phyloP scores from a whole-genome alignment of 2,888 invertebrate genomes.

The Bugula neritina region DNA sequence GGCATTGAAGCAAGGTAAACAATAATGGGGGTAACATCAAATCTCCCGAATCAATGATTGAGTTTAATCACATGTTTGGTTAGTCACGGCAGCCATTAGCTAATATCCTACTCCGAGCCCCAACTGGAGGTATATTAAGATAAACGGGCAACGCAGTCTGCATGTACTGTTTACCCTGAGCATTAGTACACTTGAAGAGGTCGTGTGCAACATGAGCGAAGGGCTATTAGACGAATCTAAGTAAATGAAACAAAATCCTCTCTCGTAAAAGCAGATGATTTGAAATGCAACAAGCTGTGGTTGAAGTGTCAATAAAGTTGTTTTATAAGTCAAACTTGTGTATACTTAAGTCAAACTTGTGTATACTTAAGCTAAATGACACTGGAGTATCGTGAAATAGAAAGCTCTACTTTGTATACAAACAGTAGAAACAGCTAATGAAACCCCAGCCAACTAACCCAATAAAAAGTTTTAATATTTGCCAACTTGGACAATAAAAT shows the following conservation, averaged over 20 bases:
- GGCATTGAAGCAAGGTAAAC: neutral
- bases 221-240: slow-evolving; percentile 22
- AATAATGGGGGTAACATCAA: slow-evolving; percentile 8
- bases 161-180: slow-evolving; percentile 6
- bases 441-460: slow-evolving; percentile 14
- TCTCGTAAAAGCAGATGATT: neutral
- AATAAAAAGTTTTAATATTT: slow-evolving; percentile 7
- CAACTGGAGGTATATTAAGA: too few relatives aligned
- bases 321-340: slow-evolving; percentile 21
- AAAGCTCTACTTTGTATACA: slow-evolving; percentile 19
- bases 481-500: neutral
- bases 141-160: too few relatives aligned
- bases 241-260: slow-evolving; percentile 21
- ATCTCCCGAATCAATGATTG: neutral
- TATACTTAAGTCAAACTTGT: neutral
- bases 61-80: slow-evolving; percentile 11
- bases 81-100: too few relatives aligned
- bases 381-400: slow-evolving; percentile 10
- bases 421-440: slow-evolving; percentile 20
- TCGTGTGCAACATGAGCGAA: slow-evolving; percentile 19
- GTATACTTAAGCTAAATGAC: neutral
- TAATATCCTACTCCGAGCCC: too few relatives aligned
- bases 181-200: slow-evolving; percentile 24
- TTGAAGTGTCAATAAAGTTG: slow-evolving; percentile 24
- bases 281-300: slow-evolving; percentile 25